These are phyloP conservation scores for Origma solitaria DNA, from an alignment of 2,113 vertebrate species.

Conservation along the genomic window DNA sequence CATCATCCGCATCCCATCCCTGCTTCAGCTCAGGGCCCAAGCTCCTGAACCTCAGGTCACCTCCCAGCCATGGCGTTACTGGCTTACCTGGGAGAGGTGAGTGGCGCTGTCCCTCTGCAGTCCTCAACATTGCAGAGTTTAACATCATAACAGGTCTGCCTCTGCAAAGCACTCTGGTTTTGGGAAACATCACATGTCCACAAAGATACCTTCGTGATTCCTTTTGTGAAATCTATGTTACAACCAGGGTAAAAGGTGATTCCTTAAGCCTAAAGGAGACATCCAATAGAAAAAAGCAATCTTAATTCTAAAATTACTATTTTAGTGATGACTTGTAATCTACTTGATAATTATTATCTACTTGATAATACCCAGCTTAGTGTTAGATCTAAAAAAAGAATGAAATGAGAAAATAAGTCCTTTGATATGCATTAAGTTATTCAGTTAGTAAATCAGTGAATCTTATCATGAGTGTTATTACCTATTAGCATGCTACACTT, in stretches of 20 bases:
- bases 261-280: background rate
- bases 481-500: constrained; percentile 41
- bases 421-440: constrained; percentile 56
- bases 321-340: background rate
- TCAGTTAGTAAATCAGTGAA: constrained; percentile 41
- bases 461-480: constrained; percentile 35
- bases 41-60: background rate
- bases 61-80: accelerated
- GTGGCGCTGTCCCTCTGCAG: background rate
- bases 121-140: background rate
- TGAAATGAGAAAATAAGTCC: constrained; percentile 17
- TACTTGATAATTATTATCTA: background rate
- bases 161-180: background rate
- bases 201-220: background rate
- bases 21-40: background rate
- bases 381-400: constrained; percentile 18
- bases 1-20: accelerated
- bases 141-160: background rate
- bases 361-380: background rate
- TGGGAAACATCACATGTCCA: background rate
- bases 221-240: background rate
- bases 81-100: background rate
- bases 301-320: background rate
- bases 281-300: background rate
- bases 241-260: background rate